phyloP scores from a whole-genome alignment of 1,140 invertebrate species.

The Drosophila punjabiensis region DNA sequence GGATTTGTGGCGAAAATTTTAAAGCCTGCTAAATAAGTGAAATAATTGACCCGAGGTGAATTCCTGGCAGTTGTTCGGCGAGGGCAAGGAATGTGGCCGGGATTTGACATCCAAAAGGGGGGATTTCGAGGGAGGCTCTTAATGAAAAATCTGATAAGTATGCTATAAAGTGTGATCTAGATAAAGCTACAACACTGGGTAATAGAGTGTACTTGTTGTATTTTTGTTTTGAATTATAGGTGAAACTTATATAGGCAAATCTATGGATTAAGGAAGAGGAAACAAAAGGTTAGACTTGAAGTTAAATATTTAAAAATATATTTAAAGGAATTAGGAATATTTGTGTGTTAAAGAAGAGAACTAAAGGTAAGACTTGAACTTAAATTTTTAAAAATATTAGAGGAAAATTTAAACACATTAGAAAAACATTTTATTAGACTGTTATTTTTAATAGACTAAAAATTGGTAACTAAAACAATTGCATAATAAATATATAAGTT shows the following conservation, averaged over 20 bases:
- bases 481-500: accelerated
- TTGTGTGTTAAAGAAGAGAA: too few relatives aligned
- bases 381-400: not conserved
- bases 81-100: slow-evolving; percentile 20
- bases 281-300: not conserved
- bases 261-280: not conserved
- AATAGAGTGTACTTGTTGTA: not conserved
- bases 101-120: slow-evolving; percentile 18
- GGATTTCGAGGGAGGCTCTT: slow-evolving; percentile 13
- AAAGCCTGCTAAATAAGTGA: slow-evolving; percentile 71
- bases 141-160: slow-evolving; percentile 39
- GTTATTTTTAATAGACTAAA: not conserved
- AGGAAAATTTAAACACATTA: not conserved
- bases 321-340: too few relatives aligned
- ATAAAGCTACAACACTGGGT: not conserved
- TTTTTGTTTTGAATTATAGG: not conserved
- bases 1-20: slow-evolving; percentile 56
- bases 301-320: too few relatives aligned
- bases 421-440: too few relatives aligned
- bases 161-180: slow-evolving; percentile 21
- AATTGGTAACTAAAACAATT: not conserved
- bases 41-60: slow-evolving; percentile 69
- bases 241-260: not conserved
- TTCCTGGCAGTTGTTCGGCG: slow-evolving; percentile 12
- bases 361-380: not conserved